Percentiles rank a stretch among this genome's conserved stretches.
Evolutionary conservation across 2,888 invertebrate species (phyloP).

Genomic region (Chrysolina haemoptera): DNA sequence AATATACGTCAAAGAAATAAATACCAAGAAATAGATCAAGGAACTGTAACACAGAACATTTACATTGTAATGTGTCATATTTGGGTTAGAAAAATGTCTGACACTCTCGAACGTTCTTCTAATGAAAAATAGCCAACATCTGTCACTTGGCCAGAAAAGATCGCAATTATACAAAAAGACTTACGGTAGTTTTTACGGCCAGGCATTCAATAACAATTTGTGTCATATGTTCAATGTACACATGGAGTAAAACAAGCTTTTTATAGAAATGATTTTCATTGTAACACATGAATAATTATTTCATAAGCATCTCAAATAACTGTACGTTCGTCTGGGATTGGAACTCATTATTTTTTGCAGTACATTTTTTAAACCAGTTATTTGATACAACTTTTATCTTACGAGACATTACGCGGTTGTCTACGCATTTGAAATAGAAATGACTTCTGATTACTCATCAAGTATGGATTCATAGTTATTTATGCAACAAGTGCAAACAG

Average conservation of each 20-base stretch:
- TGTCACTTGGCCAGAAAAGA: slow-evolving; percentile 18
- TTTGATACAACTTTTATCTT: not conserved
- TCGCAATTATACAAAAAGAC: slow-evolving; percentile 32
- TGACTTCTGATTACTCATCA: too few species aligned
- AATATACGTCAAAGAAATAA: not conserved
- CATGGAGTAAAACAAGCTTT: slow-evolving; percentile 27
- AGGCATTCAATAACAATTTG: slow-evolving; percentile 35
- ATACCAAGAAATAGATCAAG: not conserved
- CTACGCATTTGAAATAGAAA: too few species aligned
- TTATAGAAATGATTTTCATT: slow-evolving; percentile 25
- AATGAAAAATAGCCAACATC: slow-evolving; percentile 17
- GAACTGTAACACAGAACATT: not conserved
- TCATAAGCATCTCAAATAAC: slow-evolving; percentile 20
- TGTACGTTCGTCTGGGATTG: slow-evolving; percentile 1
- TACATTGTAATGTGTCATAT: slow-evolving; percentile 14
- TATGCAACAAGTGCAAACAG: too few species aligned
- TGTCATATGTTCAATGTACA: slow-evolving; percentile 46
- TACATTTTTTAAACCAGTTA: not conserved
- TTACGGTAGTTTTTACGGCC: slow-evolving; percentile 44
- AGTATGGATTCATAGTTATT: too few species aligned
- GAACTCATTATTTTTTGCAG: not conserved
- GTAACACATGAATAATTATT: slow-evolving; percentile 13
- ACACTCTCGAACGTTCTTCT: not conserved
- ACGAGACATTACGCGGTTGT: not conserved
- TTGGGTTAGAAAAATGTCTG: slow-evolving; percentile 18